Base-by-base conservation (phyloP, 2,113 vertebrate species). In the Upupa epops region DNA sequence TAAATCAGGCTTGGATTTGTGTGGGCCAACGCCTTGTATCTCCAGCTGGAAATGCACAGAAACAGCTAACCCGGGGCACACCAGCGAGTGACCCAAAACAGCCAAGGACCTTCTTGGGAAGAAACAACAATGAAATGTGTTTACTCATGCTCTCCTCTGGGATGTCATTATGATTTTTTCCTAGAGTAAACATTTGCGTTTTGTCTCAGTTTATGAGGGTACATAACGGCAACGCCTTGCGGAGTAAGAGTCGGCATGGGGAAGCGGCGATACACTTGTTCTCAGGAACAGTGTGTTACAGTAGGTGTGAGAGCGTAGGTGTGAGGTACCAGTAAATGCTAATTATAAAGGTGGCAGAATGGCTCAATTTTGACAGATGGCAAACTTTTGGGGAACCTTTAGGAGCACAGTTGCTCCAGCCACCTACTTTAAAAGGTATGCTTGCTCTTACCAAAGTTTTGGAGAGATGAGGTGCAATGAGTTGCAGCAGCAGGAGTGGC, bases 331-430 rank as follows among this genome's bases (percentile, higher is more conserved):
- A 54, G 85, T 89, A 89, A 94, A 94, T 96, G 96, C 95, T 97
- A 97, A 96, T 97, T 98, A 97, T 95, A 94, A 97, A 97, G 95
- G 96, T 96, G 96, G 94, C 91, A 97, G 96, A 96, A 94, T 86
- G 94, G 96, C 93, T 97, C 84, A 70, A 89, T 97, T 96, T 85
- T 97, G 97, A 98, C 97, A 98, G 97, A 98, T 97, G 97, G 97
- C 75, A 74, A 96, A 96, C 96, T 96, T 96, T 83, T 93, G 88
- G 94, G 95, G 92, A 96, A 95, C 90, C 93, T 97, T 97, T 94
- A 84, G 86, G 91, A 96, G 84, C 61, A 92, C 8, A 77, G 92
- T 90, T 96, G 96, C 88, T 92, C 64, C 87, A 96, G 93, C 82
- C 86, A 96, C 75, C 82, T 95, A 96, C 95, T 95, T 96, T 31